Conservation (phyloP, 30 jellyfish, hydroid and myxozoan species). For the Nemopilema nomurai region DNA sequence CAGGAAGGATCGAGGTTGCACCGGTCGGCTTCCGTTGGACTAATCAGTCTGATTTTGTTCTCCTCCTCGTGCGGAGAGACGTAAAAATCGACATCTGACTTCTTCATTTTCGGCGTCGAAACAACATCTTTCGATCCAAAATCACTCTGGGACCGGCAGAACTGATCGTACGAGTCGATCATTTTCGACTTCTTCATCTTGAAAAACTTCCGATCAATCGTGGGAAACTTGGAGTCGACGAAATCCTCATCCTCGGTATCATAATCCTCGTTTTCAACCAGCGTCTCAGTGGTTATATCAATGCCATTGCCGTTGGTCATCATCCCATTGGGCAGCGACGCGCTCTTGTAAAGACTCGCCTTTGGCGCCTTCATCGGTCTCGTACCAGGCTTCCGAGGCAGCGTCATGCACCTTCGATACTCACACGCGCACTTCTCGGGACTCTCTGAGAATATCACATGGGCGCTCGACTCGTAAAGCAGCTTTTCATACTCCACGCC, state of each 20-base stretch:
- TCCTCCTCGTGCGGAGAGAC: slow-evolving; percentile 68
- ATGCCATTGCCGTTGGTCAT: slow-evolving; percentile 32
- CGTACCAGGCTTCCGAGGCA: slow-evolving; percentile 73
- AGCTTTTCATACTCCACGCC: slow-evolving; percentile 32
- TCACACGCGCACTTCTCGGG: slow-evolving; percentile 57
- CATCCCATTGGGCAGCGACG: slow-evolving; percentile 77
- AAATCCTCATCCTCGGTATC: slow-evolving; percentile 88
- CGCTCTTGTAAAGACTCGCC: slow-evolving; percentile 73
- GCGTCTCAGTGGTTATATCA: slow-evolving; percentile 63
- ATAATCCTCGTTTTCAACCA: slow-evolving; percentile 84
- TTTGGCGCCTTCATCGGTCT: slow-evolving; percentile 52
- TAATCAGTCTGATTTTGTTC: slow-evolving; percentile 51
- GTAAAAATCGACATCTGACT: slow-evolving; percentile 28
- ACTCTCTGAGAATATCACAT: slow-evolving; percentile 65
- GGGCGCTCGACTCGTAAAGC: slow-evolving; percentile 62
- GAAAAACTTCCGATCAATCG: slow-evolving; percentile 60
- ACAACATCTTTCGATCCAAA: slow-evolving; percentile 72
- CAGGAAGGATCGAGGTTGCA: slow-evolving; percentile 23
- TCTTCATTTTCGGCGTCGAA: slow-evolving; percentile 28
- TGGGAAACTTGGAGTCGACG: slow-evolving; percentile 73
- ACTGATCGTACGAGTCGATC: slow-evolving; percentile 97
- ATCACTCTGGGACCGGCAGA: slow-evolving; percentile 87
- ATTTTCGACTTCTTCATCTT: slow-evolving; percentile 83
- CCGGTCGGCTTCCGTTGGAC: slow-evolving; percentile 50
- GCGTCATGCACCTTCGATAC: slow-evolving; percentile 64